phyloP scores from a whole-genome alignment of 2,888 invertebrate genomes.

The Merodon equestris region DNA sequence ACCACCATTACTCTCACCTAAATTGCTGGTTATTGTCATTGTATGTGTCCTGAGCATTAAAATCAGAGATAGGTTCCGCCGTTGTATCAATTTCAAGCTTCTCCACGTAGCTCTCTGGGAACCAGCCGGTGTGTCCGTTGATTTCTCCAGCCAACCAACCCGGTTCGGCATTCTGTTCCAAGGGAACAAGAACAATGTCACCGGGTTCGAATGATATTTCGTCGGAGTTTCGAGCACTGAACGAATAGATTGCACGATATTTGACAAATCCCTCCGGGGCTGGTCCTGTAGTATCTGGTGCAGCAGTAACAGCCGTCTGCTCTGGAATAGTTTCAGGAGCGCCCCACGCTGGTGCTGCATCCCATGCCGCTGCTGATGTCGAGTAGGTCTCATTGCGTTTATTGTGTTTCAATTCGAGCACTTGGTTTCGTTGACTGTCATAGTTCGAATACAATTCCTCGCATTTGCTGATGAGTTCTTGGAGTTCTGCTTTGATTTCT shows the following conservation, averaged over 20 bases:
- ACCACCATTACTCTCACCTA: slow-evolving; percentile 78
- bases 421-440: slow-evolving; percentile 83
- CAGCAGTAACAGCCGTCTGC: slow-evolving; percentile 45
- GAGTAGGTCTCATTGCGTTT: slow-evolving; percentile 78
- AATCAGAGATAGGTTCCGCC: slow-evolving; percentile 66
- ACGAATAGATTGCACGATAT: slow-evolving; percentile 96
- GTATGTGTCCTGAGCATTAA: slow-evolving; percentile 72
- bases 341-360: slow-evolving; percentile 74
- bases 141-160: slow-evolving; percentile 98
- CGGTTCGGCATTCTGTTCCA: slow-evolving; percentile 92
- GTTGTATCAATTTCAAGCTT: slow-evolving; percentile 80
- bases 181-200: slow-evolving; percentile 89
- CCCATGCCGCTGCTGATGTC: slow-evolving; percentile 81
- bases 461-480: slow-evolving; percentile 84
- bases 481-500: slow-evolving; percentile 85
- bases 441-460: slow-evolving; percentile 84
- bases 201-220: slow-evolving; percentile 96
- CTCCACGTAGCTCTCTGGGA: slow-evolving; percentile 97
- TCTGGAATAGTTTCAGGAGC: slow-evolving; percentile 74
- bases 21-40: slow-evolving; percentile 78
- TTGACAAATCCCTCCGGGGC: slow-evolving; percentile 81
- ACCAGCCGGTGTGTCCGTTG: slow-evolving; percentile 95
- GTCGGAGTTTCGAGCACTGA: slow-evolving; percentile 93
- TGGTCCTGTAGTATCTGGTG: slow-evolving; percentile 74
- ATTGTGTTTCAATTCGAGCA: slow-evolving; percentile 81